Conservation (phyloP, 30 jellyfish, hydroid and myxozoan species). For the Catostylus mosaicus region DNA sequence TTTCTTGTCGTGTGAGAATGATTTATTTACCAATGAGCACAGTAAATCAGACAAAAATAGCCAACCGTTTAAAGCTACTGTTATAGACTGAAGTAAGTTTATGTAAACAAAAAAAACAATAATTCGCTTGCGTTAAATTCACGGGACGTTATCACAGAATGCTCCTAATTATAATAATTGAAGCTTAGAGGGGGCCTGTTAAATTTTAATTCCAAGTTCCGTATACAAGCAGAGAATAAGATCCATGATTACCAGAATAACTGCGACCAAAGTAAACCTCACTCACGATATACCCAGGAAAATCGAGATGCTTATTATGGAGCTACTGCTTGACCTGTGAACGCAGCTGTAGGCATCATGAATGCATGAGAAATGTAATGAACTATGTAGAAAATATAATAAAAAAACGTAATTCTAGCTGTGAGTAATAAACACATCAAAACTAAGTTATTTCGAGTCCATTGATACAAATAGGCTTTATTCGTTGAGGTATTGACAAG, state of each 20-base stretch:
- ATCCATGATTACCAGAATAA: conserved; percentile 24
- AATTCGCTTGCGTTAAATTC: conserved; percentile 18
- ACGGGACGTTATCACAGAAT: conserved; percentile 52
- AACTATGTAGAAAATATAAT: neutral
- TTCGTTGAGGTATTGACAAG: too few relatives aligned
- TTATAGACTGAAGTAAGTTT: neutral
- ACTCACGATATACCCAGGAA: conserved; percentile 61
- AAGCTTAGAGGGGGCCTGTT: conserved; percentile 60
- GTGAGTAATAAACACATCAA: conserved; percentile 14
- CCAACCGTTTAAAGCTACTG: neutral
- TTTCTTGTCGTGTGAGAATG: neutral
- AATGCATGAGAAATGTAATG: conserved; percentile 15
- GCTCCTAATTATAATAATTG: conserved; percentile 50
- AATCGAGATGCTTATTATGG: conserved; percentile 19
- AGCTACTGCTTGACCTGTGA: conserved; percentile 40
- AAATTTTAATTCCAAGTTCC: conserved; percentile 60
- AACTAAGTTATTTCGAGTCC: too few relatives aligned
- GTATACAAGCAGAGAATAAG: conserved; percentile 50
- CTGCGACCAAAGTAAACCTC: conserved; percentile 53
- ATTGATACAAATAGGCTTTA: too few relatives aligned
- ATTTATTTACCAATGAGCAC: neutral
- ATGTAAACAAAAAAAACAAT: neutral
- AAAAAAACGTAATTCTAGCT: neutral
- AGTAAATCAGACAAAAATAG: neutral
- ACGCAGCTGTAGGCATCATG: conserved; percentile 53